Percentiles rank a stretch among this genome's conserved stretches.
These are phyloP conservation scores for Drosophila mauritiana DNA, from an alignment of 1,140 invertebrate species.

Conservation along the genomic window DNA sequence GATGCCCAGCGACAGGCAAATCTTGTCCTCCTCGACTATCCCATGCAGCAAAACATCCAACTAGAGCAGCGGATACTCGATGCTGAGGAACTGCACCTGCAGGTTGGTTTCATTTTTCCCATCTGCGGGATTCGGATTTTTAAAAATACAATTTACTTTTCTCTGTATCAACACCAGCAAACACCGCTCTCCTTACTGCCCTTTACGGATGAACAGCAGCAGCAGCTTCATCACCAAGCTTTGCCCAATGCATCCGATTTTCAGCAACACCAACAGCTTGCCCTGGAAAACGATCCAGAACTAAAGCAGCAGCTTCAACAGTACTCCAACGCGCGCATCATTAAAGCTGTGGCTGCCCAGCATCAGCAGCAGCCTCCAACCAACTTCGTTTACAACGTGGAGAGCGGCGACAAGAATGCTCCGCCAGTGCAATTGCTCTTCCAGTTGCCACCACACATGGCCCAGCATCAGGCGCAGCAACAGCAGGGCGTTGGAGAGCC, in stretches of 20 bases:
- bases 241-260: constrained; percentile 83
- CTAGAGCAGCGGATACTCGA: constrained; percentile 71
- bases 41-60: constrained; percentile 65
- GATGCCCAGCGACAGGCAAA: constrained; percentile 72
- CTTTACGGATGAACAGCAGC: constrained; percentile 84
- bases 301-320: constrained; percentile 84
- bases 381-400: constrained; percentile 83
- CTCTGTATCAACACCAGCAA: constrained; percentile 76
- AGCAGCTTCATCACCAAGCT: constrained; percentile 85
- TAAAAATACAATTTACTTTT: not conserved
- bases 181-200: constrained; percentile 70
- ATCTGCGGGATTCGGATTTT: not conserved
- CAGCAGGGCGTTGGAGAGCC: constrained; percentile 31
- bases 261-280: constrained; percentile 62
- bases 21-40: constrained; percentile 79
- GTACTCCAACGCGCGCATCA: constrained; percentile 74
- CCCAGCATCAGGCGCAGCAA: constrained; percentile 52
- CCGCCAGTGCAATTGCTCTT: constrained; percentile 82
- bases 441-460: constrained; percentile 70
- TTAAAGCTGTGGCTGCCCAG: constrained; percentile 83
- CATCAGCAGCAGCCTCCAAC: constrained; percentile 73
- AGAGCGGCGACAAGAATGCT: constrained; percentile 74
- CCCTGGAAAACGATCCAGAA: constrained; percentile 63
- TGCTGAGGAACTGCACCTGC: constrained; percentile 67
- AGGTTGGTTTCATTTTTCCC: constrained; percentile 37